phyloP scores from a whole-genome alignment of 2,797 vertebrate species.

The Saxicola maurus region DNA sequence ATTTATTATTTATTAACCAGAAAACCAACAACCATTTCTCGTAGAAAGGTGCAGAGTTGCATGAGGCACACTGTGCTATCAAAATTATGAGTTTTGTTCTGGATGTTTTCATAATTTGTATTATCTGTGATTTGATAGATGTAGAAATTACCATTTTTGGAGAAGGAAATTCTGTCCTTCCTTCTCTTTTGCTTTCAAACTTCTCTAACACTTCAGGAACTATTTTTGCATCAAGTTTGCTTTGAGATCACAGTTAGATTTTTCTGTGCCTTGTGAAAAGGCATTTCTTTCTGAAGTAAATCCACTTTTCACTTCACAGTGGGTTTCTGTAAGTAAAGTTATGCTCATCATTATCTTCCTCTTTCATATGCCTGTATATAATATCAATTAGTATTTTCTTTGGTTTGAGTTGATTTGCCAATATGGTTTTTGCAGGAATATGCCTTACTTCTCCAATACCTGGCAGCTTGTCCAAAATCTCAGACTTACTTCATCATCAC shows the following conservation, averaged over 20 bases:
- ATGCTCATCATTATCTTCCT: neutral
- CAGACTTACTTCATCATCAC: neutral
- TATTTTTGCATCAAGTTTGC: neutral
- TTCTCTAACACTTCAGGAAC: neutral
- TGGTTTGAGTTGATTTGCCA: neutral
- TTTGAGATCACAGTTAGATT: neutral
- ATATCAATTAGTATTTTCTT: neutral
- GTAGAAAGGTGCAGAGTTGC: neutral
- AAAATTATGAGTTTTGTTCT: neutral
- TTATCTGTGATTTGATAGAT: neutral
- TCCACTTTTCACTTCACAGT: neutral
- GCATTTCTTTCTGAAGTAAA: neutral
- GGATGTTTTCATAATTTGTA: neutral
- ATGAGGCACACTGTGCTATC: neutral
- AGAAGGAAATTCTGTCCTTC: neutral
- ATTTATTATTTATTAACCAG: slow-evolving; percentile 62
- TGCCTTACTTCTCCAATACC: neutral
- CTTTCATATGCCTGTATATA: neutral
- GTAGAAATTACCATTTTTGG: neutral
- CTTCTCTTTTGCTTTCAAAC: neutral
- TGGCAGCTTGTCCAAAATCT: neutral
- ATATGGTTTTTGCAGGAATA: neutral
- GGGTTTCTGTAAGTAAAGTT: neutral
- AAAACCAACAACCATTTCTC: slow-evolving; percentile 26
- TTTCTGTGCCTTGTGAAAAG: neutral